Conservation (phyloP, 2,888 invertebrate species). For the Lepeophtheirus nordmannii region DNA sequence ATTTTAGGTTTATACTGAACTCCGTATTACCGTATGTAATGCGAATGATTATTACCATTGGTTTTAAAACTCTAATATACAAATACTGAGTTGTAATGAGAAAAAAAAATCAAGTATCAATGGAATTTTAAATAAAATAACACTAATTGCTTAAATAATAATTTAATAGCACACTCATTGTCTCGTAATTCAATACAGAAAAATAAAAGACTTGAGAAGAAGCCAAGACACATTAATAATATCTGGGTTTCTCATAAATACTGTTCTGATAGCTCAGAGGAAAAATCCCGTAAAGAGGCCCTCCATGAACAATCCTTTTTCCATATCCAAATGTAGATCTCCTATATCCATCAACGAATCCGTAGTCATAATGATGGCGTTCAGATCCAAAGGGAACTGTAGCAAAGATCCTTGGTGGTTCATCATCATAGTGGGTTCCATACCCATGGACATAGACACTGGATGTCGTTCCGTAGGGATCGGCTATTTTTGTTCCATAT, state of each 20-base stretch:
- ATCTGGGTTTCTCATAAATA: not conserved
- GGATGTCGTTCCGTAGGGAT: not conserved
- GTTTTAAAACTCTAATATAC: too few relatives aligned
- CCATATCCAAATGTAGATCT: conserved; percentile 11
- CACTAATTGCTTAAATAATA: too few relatives aligned
- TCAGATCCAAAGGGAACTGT: too few relatives aligned
- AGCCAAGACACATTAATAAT: not conserved
- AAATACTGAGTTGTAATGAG: too few relatives aligned
- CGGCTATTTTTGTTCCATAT: conserved; percentile 13
- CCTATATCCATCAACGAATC: conserved; percentile 12
- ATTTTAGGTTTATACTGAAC: too few relatives aligned
- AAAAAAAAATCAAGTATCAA: too few relatives aligned
- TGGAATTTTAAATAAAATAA: too few relatives aligned
- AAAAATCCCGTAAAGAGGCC: not conserved
- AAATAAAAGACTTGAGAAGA: not conserved
- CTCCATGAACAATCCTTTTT: not conserved
- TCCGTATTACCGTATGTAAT: too few relatives aligned
- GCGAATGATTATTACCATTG: too few relatives aligned
- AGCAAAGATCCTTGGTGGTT: not conserved
- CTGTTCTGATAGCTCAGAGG: not conserved
- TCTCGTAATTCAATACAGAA: too few relatives aligned
- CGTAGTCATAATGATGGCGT: not conserved
- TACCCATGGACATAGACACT: conserved; percentile 19
- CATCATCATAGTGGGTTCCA: conserved; percentile 1
- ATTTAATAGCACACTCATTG: too few relatives aligned